Evolutionary conservation across 1,140 invertebrate species (phyloP), one percentile per base, ranked within the genome.

Genomic region (Rhopalosiphum padi): DNA sequence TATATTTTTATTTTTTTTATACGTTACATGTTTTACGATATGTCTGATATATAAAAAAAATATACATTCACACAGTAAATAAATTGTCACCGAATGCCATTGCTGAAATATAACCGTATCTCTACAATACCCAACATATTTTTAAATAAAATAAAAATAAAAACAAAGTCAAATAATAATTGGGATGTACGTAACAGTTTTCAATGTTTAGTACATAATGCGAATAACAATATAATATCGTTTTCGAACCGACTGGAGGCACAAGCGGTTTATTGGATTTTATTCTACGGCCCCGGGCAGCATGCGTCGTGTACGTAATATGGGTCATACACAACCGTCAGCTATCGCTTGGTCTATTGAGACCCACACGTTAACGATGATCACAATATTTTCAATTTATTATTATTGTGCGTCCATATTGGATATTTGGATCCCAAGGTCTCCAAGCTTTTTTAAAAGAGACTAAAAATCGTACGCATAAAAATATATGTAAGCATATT

Each of bases 331-430:
- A 68, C 11, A n/a, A 77, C 30, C n/a, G 60, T 77, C 30, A 77
- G 60, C 5, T 77, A n/a, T 77, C 60, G 60, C n/a, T 21, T 4
- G n/a, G 30, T 77, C 30, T n/a, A n/a, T 77, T n/a, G 60, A 77
- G 60, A 77, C 60, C n/a, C 60, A 77, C 60, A 77, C 60, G 60
- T 77, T n/a, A 18, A 77, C 60, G 15, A 77, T 77, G 60, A n/a
- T 77, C 60, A 77, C n/a, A n/a, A n/a, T 77, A n/a, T 77, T 77
- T 77, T 77, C 60, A 77, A 77, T 77, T 77, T 77, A 77, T 77
- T 77, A n/a, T 77, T 77, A 6, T 77, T 35, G 15, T n/a, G 60
- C 5, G 30, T 77, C n/a, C 15, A n/a, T 77, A n/a, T 77, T 18
- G 15, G 18, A 51, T 51, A 51, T 51, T 51, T 77, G 30, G 15